Base-by-base conservation (phyloP, 2,113 vertebrate genomes). In the Platysteira castanea region DNA sequence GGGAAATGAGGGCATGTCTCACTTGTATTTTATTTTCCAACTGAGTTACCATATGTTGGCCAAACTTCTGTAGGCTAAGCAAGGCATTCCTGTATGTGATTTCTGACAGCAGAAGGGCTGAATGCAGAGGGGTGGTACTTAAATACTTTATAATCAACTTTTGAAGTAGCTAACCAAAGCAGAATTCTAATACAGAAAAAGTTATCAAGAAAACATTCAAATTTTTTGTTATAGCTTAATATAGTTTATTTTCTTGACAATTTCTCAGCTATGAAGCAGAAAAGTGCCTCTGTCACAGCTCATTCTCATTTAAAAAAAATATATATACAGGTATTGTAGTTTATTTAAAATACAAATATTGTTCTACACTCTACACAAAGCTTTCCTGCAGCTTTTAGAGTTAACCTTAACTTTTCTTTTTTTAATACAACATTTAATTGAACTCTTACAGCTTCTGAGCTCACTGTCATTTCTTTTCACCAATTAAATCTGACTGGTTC, bases 401-500 rank as follows among this genome's bases (percentile, higher is more conserved):
- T 61, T 49, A 65, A 80, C 8, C 1, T 37, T 75, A 79, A 28
- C 15, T 53, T 93, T 71, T 56, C 9, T 21, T 71, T 79, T 68
- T 71, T 33, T 74, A 82, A 50, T 52, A 14, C 26, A 88, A 15
- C 10, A 10, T 67, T 81, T 78, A 90, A 83, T 24, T 47, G 54
- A 79, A 63, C 11, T 89, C 41, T 78, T 86, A 6, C 39, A 52
- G 60, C 49, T 85, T 85, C 78, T 70, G 37, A 91, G 49, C 75
- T 87, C 19, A 13, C 63, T 94, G 90, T 84, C 82, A 57, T 87
- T 94, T 90, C 71, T 90, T 93, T 88, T 64, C 83, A 78, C 64
- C 90, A 94, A 90, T 92, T 96, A 96, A 96, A 78, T 75, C 50
- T 86, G 75, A 88, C 80, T 84, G 68, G 31, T 89, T 78, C 60